Conservation (phyloP, 53 echinoderm and acorn worm species). For the Actinopyga echinites region DNA sequence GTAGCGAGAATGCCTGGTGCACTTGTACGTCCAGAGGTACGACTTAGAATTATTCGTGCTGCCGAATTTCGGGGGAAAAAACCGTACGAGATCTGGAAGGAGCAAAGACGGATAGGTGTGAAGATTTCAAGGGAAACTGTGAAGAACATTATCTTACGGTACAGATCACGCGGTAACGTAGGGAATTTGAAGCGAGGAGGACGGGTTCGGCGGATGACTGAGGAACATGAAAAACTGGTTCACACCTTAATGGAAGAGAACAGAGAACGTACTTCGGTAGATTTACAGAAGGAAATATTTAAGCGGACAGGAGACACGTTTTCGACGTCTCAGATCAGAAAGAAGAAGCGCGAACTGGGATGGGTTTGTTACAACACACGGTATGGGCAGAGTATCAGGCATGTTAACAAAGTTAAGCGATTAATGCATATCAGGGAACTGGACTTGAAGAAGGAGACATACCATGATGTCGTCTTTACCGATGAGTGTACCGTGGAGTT, state of each 20-base stretch:
- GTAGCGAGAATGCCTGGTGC: not conserved
- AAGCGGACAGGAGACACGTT: not conserved
- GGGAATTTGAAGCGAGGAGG: not conserved
- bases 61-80: not conserved
- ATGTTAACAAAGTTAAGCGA: conserved; percentile 12
- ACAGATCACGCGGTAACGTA: not conserved
- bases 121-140: not conserved
- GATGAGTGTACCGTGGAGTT: conserved; percentile 21
- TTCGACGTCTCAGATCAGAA: not conserved
- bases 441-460: not conserved
- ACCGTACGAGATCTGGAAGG: not conserved
- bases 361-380: not conserved
- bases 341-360: not conserved
- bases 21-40: not conserved
- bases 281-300: not conserved
- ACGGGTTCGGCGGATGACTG: not conserved
- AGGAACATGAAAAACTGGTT: not conserved
- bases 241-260: not conserved
- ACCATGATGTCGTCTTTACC: conserved; percentile 24
- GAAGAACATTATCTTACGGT: not conserved
- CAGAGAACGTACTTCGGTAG: not conserved
- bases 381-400: conserved; percentile 35
- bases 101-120: not conserved
- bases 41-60: not conserved
- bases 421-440: not conserved